Conservation (phyloP, 2,113 vertebrate genomes). For the Neogobius melanostomus region DNA sequence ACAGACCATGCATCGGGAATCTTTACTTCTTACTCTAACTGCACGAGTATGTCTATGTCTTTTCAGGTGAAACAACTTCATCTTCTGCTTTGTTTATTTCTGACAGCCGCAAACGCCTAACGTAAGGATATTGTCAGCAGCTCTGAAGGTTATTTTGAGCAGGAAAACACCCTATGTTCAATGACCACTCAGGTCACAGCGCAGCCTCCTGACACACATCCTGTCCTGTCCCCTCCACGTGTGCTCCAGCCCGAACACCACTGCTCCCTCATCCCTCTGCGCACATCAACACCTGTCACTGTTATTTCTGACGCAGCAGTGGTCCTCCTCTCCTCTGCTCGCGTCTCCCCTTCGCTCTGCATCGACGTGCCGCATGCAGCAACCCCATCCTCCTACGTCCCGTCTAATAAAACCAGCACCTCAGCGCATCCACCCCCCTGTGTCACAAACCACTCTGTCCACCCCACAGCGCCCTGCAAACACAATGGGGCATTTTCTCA, state of each 20-base stretch:
- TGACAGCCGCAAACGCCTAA: too few species aligned
- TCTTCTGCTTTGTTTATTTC: too few species aligned
- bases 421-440: conserved; percentile 29
- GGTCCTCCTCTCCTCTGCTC: conserved; percentile 28
- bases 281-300: conserved; percentile 44
- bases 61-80: too few species aligned
- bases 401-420: conserved; percentile 29
- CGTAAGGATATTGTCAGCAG: not conserved
- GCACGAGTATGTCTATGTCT: too few species aligned
- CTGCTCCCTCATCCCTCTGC: not conserved
- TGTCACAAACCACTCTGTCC: not conserved
- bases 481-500: conserved; percentile 36
- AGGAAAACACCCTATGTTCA: not conserved
- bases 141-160: not conserved
- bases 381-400: conserved; percentile 37
- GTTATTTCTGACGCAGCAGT: conserved; percentile 62
- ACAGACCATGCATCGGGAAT: too few species aligned
- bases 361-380: conserved; percentile 69
- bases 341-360: conserved; percentile 39
- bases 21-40: too few species aligned
- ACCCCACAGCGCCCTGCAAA: conserved; percentile 7
- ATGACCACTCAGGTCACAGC: not conserved
- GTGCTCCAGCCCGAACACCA: not conserved
- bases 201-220: not conserved
- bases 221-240: not conserved